Evolutionary conservation across 2,113 vertebrate genomes (phyloP), one percentile per base, ranked within the genome.

Genomic region (Rhinopomastus cyanomelas): DNA sequence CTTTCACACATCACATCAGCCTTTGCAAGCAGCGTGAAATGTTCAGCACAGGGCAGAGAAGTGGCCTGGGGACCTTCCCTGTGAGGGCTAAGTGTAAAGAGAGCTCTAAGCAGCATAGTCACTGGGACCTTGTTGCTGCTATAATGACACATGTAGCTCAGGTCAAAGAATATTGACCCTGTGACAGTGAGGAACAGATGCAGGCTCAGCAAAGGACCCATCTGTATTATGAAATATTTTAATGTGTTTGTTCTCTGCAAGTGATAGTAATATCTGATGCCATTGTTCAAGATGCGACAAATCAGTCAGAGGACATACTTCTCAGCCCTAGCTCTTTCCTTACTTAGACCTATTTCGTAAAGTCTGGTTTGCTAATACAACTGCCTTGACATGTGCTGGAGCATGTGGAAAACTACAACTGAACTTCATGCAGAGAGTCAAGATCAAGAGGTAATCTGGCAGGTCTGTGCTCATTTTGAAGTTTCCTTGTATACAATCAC

Each of bases 341-440:
- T 89, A 44, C 57, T 79, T 77, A 67, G 20, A 62, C 8, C 4
- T 83, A 11, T 69, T 79, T 68, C n/a, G 46, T 51, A 55, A 26
- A 37, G 3, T 12, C 69, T 74, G 5, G 6, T 66, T 73, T 73
- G 85, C 2, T 36, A 73, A 69, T n/a, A 34, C 5, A 79, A 20
- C 39, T 62, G 16, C 27, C 14, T 76, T 0, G 0, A 30, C 62
- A n/a, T 36, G 17, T 55, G 18, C 4, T 51, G 46, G 15, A 59
- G 23, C 4, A 9, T 8, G 10, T 59, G 37, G 52, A 60, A 85
- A 81, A 92, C 76, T 36, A 11, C 25, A 78, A 85, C 15, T 52
- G 18, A 27, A 9, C 73, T 76, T 81, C 42, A 77, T 27, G 5
- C 22, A 62, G 12, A 62, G 6, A 59, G 13, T 23, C 39, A 57